Base-by-base conservation (phyloP, 2,797 vertebrate species). In the Takifugu ocellatus region DNA sequence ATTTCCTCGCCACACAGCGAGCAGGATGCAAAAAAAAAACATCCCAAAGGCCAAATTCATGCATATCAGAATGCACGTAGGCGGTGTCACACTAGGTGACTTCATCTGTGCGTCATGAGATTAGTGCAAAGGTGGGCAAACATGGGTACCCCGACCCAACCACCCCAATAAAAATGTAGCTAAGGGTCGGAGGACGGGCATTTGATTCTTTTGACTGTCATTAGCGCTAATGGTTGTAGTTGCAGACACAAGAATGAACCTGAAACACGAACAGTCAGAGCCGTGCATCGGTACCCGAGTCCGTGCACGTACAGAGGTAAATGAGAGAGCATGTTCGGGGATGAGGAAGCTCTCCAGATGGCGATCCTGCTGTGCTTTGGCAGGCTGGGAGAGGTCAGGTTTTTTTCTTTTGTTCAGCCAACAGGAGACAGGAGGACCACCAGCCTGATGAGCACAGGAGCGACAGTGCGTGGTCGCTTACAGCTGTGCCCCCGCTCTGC, bases 321-420 rank as follows among this genome's bases (percentile, higher is more conserved):
- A 81, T 49, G 67, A 55, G 57, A 26, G 47, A 74, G 31, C 2
- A 5, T 33, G 31, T 7, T 7, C 5, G 31, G 31, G 31, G 61
- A 65, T 63, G 39, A 50, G 27, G 61, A 54, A 65, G 54, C 1
- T 59, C 16, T 84, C 69, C 79, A 81, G 79, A 83, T 84, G 85
- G 82, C 56, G 51, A 63, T 73, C 72, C 68, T 70, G 69, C 54
- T 82, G 81, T 77, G 72, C 58, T 72, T 44, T 17, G 45, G 63
- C 66, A 74, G 82, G 74, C 78, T 74, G 74, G 65, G 64, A 43
- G 53, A 77, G 78, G 76, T 81, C 64, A 71, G 48, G 21, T 58
- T 53, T 58, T 58, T 54, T 76, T 75, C n/a, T 77, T 63, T 24
- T 25, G 56, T 66, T 80, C 58, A 68, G 69, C 64, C 56, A 61